Percentiles rank a stretch among this genome's conserved stretches.
Evolutionary conservation across 2,113 vertebrate genomes (phyloP).

Genomic region (Trogon melanurus): DNA sequence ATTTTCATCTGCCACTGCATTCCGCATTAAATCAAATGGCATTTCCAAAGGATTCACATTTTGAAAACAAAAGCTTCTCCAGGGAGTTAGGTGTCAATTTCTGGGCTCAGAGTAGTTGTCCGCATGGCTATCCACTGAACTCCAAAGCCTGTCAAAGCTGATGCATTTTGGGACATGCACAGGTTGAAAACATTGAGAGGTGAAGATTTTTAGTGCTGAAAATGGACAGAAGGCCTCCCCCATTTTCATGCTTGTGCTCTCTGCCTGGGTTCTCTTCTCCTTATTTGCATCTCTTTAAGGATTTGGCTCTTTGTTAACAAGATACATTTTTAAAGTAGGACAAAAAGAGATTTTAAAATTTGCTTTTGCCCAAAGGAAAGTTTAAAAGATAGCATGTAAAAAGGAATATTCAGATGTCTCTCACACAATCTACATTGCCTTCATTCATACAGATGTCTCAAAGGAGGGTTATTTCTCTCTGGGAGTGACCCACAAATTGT

Average conservation of each 20-base stretch:
- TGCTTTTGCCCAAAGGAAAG: neutral
- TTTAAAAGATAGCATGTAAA: neutral
- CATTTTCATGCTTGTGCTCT: accelerated
- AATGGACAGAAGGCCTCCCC: neutral
- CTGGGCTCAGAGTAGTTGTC: neutral
- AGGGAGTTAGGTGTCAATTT: neutral
- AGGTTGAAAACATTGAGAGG: neutral
- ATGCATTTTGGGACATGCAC: neutral
- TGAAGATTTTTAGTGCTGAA: neutral
- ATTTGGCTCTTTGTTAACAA: neutral
- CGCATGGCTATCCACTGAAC: neutral
- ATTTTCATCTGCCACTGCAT: neutral
- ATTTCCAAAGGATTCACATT: neutral
- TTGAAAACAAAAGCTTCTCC: neutral
- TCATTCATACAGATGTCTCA: neutral
- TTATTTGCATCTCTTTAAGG: neutral
- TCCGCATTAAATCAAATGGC: neutral
- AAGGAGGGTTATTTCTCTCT: neutral
- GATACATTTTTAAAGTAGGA: neutral
- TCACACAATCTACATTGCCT: neutral
- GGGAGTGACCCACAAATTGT: neutral
- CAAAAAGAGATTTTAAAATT: neutral
- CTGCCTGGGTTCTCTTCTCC: neutral
- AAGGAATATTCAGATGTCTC: neutral
- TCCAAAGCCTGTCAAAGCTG: neutral